These are phyloP conservation scores for Sesamia nonagrioides DNA, from an alignment of 1,140 invertebrate genomes.

Conservation along the genomic window DNA sequence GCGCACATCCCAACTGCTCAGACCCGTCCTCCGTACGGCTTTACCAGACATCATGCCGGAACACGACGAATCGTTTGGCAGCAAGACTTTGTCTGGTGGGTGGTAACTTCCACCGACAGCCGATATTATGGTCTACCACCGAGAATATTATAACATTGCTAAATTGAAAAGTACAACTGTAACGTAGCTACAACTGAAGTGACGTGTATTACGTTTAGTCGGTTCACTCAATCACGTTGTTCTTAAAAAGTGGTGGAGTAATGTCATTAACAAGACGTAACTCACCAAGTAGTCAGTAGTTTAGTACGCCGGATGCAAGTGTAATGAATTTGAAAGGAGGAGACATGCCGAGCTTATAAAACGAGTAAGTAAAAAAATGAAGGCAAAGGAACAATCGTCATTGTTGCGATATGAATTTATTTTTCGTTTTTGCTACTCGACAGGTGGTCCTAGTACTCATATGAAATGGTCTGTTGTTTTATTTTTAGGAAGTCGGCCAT, in stretches of 20 bases:
- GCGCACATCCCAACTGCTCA: too few species aligned
- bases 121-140: too few species aligned
- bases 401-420: constrained; percentile 38
- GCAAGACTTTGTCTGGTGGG: too few species aligned
- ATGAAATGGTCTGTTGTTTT: not conserved
- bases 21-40: too few species aligned
- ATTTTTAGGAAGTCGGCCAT: not conserved
- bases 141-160: too few species aligned
- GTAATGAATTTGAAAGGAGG: constrained; percentile 37
- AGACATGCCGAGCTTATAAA: constrained; percentile 41
- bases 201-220: too few species aligned
- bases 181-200: too few species aligned
- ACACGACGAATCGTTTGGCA: too few species aligned
- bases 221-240: too few species aligned
- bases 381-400: constrained; percentile 34
- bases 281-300: constrained; percentile 20
- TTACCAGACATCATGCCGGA: too few species aligned
- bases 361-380: constrained; percentile 28
- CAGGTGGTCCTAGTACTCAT: constrained; percentile 18
- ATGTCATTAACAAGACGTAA: not conserved
- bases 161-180: too few species aligned
- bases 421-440: not conserved
- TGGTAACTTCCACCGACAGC: too few species aligned
- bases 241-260: not conserved
- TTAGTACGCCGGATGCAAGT: not conserved